Evolutionary conservation across 2,888 invertebrate genomes (phyloP), one percentile per base, ranked within the genome.

Genomic region (Halictus ligatus): DNA sequence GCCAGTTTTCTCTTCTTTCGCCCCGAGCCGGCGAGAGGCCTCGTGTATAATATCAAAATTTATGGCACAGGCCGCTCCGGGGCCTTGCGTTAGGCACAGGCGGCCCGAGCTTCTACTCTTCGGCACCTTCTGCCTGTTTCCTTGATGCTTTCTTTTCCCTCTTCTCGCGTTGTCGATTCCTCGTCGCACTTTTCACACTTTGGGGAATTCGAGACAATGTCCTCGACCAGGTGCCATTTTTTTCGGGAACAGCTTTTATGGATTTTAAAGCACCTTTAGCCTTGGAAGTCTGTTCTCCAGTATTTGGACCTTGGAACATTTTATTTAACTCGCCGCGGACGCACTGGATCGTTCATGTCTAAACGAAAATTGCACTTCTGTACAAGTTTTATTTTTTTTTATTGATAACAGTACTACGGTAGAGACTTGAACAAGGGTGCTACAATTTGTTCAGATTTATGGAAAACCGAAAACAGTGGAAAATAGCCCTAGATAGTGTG

Each of bases 1-100:
- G 21, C 40, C 40, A 21, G 69, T 76, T 83, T 78, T 75, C 84
- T 60, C 81, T 85, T 80, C 86, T 84, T 81, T 86, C 83, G 84
- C 83, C 76, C 75, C 78, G 81, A 80, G 21, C 85, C 87, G 84
- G 76, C 86, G 79, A 84, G 88, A 54, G 54, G 88, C 90, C 90
- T 92, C 93, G 92, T 91, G 93, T 93, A 95, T 94, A 95, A 95
- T 94, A 94, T 94, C 94, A 88, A 94, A 95, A 95, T 95, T 95
- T 95, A 95, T 94, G 94, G 91, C 94, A 91, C 80, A 88, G 90
- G 79, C 89, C 89, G 89, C 85, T 82, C 29, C 85, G 81, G 89
- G 89, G 89, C 92, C 92, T 90, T 88, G 75, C 80, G 74, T 85
- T 18, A 79, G 89, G 89, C 91, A 90, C 46, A 85, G 89, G 84